Percentiles rank a stretch among this genome's conserved stretches.
These are phyloP conservation scores for Tanaodytes sp. DNA, from an alignment of 2,888 invertebrate genomes.

Conservation along the genomic window DNA sequence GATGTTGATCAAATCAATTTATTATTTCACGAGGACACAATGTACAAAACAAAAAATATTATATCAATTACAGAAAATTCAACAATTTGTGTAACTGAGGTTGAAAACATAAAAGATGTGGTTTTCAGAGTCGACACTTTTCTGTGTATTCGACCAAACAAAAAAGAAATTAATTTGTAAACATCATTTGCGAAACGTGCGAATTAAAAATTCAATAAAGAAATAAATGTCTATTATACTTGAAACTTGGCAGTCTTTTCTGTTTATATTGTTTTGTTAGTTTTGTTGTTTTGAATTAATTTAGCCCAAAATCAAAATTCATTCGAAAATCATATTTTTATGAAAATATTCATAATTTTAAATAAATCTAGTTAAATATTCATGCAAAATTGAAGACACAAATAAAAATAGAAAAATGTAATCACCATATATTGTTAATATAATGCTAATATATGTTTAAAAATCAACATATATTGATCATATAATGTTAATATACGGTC, in stretches of 20 bases:
- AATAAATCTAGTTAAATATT: not conserved
- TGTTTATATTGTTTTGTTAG: too few relatives aligned
- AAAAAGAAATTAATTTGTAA: slow-evolving; percentile 19
- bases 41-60: slow-evolving; percentile 16
- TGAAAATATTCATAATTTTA: too few relatives aligned
- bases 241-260: not conserved
- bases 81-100: slow-evolving; percentile 10
- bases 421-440: slow-evolving; percentile 15
- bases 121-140: slow-evolving; percentile 14
- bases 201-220: not conserved
- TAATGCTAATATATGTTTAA: slow-evolving; percentile 6
- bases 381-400: not conserved
- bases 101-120: slow-evolving; percentile 12
- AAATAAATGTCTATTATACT: not conserved
- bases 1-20: slow-evolving; percentile 15
- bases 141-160: slow-evolving; percentile 22
- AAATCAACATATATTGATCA: not conserved
- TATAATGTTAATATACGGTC: slow-evolving; percentile 5
- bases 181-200: not conserved
- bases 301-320: too few relatives aligned
- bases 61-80: slow-evolving; percentile 8
- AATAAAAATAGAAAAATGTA: not conserved
- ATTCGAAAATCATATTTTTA: too few relatives aligned
- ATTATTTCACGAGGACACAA: slow-evolving; percentile 22
- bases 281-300: too few relatives aligned